Evolutionary conservation across 2,797 vertebrate genomes (phyloP).

Genomic region (Amniataba percoides): DNA sequence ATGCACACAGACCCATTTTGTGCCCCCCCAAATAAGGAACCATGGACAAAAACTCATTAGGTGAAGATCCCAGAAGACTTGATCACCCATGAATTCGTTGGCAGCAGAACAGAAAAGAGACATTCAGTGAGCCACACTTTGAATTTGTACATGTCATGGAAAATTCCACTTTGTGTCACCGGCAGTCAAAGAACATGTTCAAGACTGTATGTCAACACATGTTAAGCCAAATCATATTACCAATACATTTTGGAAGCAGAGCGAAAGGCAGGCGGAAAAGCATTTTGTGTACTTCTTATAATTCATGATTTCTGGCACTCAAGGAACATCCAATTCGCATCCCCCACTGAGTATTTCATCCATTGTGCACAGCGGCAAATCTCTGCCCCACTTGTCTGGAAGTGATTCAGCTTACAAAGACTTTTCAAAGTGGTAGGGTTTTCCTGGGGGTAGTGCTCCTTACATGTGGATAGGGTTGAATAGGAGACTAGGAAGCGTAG

Average conservation of each 20-base stretch:
- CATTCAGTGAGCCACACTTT: constrained; percentile 6
- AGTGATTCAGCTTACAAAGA: constrained; percentile 73
- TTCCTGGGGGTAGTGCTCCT: constrained; percentile 60
- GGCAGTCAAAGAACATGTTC: constrained; percentile 9
- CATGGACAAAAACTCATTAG: not conserved
- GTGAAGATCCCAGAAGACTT: constrained; percentile 1
- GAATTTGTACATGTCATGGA: constrained; percentile 18
- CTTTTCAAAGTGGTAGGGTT: constrained; percentile 58
- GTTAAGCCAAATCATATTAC: constrained; percentile 44
- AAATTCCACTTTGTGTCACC: constrained; percentile 16
- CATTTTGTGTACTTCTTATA: constrained; percentile 67
- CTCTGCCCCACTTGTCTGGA: constrained; percentile 74
- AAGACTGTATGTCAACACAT: constrained; percentile 40
- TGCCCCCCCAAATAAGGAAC: not conserved
- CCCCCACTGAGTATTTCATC: constrained; percentile 71
- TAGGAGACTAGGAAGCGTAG: constrained; percentile 44
- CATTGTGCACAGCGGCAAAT: constrained; percentile 77
- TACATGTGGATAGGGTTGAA: constrained; percentile 57
- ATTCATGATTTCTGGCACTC: constrained; percentile 69
- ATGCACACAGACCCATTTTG: not conserved
- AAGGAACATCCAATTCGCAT: constrained; percentile 71
- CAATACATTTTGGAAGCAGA: constrained; percentile 30
- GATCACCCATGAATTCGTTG: constrained; percentile 15
- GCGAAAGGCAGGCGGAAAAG: constrained; percentile 41
- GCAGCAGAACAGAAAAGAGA: constrained; percentile 20